Conservation (phyloP, 2,888 invertebrate genomes). For the Ormyrus thymus region DNA sequence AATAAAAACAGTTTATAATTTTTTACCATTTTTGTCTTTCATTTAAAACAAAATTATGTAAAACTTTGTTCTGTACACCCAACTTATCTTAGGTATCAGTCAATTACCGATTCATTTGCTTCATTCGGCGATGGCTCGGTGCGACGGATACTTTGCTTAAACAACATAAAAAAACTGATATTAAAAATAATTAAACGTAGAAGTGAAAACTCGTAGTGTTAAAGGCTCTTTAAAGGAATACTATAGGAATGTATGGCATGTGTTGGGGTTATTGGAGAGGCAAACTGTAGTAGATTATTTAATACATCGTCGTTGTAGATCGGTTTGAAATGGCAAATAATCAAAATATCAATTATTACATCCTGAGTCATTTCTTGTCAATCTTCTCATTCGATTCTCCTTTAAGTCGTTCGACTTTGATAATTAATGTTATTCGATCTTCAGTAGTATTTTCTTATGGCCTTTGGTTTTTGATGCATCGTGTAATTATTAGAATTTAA, state of each 20-base stretch:
- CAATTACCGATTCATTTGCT: constrained; percentile 52
- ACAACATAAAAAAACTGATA: too few species aligned
- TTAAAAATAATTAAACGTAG: too few species aligned
- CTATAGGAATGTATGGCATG: too few species aligned
- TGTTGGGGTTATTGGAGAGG: too few species aligned
- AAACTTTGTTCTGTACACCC: constrained; percentile 1
- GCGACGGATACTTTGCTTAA: not conserved
- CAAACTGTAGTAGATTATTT: too few species aligned
- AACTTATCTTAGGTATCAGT: constrained; percentile 30
- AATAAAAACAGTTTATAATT: constrained; percentile 49
- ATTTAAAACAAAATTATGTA: constrained; percentile 25
- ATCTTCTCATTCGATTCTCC: not conserved
- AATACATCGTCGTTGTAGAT: too few species aligned
- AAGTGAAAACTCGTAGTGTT: too few species aligned
- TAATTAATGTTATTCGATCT: not conserved
- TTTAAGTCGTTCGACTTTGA: not conserved
- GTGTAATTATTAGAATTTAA: constrained; percentile 14
- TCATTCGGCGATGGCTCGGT: not conserved
- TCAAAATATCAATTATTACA: too few species aligned
- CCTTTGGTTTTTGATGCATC: constrained; percentile 25
- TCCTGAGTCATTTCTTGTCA: not conserved
- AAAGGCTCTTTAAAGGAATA: too few species aligned
- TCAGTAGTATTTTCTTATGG: not conserved
- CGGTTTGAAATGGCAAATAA: too few species aligned
- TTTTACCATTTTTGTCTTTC: constrained; percentile 32